Evolutionary conservation across 2,888 invertebrate species (phyloP).

Genomic region (Calameuta filiformis): DNA sequence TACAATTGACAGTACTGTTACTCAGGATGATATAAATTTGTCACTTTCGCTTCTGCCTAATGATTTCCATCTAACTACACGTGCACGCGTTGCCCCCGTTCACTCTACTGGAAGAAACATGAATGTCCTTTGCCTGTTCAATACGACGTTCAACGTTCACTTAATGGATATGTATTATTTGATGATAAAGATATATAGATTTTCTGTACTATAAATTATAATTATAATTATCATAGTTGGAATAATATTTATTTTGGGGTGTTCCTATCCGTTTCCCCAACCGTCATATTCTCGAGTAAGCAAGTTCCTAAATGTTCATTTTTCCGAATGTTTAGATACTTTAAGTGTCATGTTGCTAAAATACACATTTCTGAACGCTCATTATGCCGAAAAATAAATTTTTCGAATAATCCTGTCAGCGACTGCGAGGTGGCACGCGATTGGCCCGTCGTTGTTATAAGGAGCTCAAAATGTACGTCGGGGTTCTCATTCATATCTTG

Average conservation of each 20-base stretch:
- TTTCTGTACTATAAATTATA: not conserved
- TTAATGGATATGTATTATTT: not conserved
- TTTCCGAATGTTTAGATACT: not conserved
- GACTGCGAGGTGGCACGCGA: too few species aligned
- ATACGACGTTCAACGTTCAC: not conserved
- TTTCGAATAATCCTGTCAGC: too few species aligned
- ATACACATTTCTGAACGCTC: too few species aligned
- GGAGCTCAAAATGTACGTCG: too few species aligned
- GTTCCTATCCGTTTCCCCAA: not conserved
- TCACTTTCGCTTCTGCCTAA: not conserved
- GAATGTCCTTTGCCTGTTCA: not conserved
- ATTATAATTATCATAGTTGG: not conserved
- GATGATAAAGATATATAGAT: not conserved
- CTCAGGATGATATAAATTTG: not conserved
- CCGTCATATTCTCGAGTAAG: not conserved
- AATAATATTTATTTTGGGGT: not conserved
- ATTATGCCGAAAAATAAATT: too few species aligned
- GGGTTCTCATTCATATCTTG: too few species aligned
- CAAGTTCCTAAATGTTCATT: not conserved
- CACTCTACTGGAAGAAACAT: not conserved
- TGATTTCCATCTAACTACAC: not conserved
- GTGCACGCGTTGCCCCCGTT: not conserved
- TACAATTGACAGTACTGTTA: not conserved
- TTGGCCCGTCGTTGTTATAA: too few species aligned
- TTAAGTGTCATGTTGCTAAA: too few species aligned